A percentile compares a stretch with the other conserved stretches of the same genome.
Evolutionary conservation across 2,113 vertebrate species (phyloP).

Genomic region (Chitala chitala): DNA sequence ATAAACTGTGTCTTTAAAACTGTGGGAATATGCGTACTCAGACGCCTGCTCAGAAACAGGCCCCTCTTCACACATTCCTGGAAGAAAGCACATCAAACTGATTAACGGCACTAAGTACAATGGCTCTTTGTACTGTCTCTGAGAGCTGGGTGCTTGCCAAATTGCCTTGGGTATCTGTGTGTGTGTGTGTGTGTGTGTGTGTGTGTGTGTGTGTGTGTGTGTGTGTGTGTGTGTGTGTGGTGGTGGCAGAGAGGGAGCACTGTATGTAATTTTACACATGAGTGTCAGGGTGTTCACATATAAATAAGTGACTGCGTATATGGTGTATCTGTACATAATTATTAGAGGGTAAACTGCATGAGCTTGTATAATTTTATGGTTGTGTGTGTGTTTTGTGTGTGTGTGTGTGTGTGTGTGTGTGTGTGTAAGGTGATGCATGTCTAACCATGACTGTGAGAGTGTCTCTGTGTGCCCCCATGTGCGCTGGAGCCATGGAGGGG

Average conservation of each 20-base stretch:
- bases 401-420: no score
- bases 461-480: no score
- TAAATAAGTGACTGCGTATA: neutral
- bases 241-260: slow-evolving; percentile 26
- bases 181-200: slow-evolving; percentile 29
- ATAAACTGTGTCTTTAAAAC: slow-evolving; percentile 23
- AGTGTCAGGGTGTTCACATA: neutral
- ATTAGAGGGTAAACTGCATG: no score
- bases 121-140: slow-evolving; percentile 58
- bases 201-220: neutral
- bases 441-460: no score
- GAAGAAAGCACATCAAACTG: slow-evolving; percentile 64
- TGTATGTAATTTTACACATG: neutral
- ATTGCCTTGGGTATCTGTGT: slow-evolving; percentile 53
- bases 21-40: slow-evolving; percentile 9
- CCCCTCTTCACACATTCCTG: slow-evolving; percentile 58
- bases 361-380: no score
- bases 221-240: slow-evolving; percentile 11
- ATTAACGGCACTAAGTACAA: slow-evolving; percentile 66
- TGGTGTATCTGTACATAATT: no score
- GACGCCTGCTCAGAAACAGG: slow-evolving; percentile 35
- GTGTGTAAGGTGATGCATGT: no score
- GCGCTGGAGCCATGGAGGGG: no score
- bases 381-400: no score
- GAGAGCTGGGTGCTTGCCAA: slow-evolving; percentile 55